A percentile compares a stretch with the other conserved stretches of the same genome.
These are phyloP conservation scores for Spodoptera litura DNA, from an alignment of 1,140 invertebrate genomes.

Conservation along the genomic window DNA sequence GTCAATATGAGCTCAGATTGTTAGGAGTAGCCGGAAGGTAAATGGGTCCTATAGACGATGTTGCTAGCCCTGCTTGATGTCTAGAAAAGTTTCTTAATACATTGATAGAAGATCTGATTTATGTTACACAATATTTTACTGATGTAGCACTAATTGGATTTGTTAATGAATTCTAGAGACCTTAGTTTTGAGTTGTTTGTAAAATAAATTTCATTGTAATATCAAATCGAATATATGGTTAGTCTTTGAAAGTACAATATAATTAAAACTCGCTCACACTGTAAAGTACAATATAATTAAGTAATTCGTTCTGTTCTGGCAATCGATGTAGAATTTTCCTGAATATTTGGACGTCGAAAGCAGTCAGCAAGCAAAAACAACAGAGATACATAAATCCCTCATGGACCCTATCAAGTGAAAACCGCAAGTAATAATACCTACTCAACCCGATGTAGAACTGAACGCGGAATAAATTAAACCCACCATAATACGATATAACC, in stretches of 20 bases:
- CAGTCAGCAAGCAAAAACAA: too few relatives aligned
- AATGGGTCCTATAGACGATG: neutral
- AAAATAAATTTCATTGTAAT: too few relatives aligned
- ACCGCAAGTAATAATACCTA: neutral
- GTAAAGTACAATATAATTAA: too few relatives aligned
- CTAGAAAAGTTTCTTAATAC: slow-evolving; percentile 1
- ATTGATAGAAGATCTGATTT: neutral
- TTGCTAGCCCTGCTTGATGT: slow-evolving; percentile 6
- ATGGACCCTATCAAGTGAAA: neutral
- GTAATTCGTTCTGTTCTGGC: too few relatives aligned
- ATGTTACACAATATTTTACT: neutral
- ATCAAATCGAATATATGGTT: too few relatives aligned
- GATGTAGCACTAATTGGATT: too few relatives aligned
- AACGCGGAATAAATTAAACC: slow-evolving; percentile 46
- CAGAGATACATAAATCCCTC: neutral
- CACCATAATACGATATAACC: slow-evolving; percentile 60
- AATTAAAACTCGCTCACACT: too few relatives aligned
- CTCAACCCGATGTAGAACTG: neutral
- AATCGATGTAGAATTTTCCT: too few relatives aligned
- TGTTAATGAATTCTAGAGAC: too few relatives aligned
- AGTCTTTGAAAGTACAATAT: too few relatives aligned
- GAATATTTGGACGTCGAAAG: too few relatives aligned
- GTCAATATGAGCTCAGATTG: slow-evolving; percentile 8
- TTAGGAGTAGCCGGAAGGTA: slow-evolving; percentile 2
- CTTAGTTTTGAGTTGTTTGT: too few relatives aligned